phyloP scores from a whole-genome alignment of 2,113 vertebrate genomes.

The Anolis carolinensis region DNA sequence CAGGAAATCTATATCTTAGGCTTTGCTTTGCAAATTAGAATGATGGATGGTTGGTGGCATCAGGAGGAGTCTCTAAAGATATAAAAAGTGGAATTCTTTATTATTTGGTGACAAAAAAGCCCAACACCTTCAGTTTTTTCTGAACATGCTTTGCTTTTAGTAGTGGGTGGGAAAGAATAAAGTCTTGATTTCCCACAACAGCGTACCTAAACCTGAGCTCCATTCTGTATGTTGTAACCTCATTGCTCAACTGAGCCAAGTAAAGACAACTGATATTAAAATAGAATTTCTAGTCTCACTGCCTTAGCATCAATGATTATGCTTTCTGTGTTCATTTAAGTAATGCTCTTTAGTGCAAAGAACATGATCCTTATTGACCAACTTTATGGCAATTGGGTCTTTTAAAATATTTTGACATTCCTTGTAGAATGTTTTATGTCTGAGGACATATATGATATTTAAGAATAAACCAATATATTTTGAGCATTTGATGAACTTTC shows the following conservation, averaged over 20 bases:
- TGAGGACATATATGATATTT: too few species aligned
- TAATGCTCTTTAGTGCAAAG: too few species aligned
- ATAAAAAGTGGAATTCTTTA: not conserved
- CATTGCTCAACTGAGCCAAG: not conserved
- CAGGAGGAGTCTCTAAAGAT: not conserved
- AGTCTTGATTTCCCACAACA: not conserved
- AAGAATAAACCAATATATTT: too few species aligned
- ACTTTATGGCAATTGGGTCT: too few species aligned
- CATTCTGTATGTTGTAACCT: not conserved
- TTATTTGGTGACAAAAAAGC: constrained; percentile 6
- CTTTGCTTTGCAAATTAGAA: not conserved
- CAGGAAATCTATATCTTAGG: not conserved
- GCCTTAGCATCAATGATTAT: not conserved
- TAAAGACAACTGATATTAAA: constrained; percentile 34
- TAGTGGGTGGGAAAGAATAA: not conserved
- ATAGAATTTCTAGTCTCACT: constrained; percentile 33
- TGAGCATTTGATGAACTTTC: too few species aligned
- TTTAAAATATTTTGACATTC: too few species aligned
- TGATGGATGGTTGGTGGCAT: not conserved
- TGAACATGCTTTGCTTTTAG: not conserved
- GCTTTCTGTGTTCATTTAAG: too few species aligned
- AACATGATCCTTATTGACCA: too few species aligned
- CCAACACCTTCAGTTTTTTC: not conserved
- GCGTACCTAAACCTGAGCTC: not conserved
- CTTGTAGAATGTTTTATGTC: too few species aligned